Evolutionary conservation across 2,113 vertebrate species (phyloP).

Genomic region (Rhinolophus ferrumequinum): DNA sequence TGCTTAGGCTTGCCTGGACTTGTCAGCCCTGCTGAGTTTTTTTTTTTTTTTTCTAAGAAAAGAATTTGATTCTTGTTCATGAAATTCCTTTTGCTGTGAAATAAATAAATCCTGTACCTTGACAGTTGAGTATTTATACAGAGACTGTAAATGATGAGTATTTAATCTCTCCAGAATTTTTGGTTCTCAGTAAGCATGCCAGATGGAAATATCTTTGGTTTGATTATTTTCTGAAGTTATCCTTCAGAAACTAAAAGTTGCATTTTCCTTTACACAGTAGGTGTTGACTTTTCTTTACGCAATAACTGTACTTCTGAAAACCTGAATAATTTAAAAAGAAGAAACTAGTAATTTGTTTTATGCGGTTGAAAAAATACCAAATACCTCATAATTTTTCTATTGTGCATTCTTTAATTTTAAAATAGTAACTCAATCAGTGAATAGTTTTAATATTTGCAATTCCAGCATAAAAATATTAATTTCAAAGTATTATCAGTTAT

Average conservation of each 20-base stretch:
- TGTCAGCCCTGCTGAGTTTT: not conserved
- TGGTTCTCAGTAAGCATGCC: not conserved
- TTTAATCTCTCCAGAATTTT: slow-evolving; percentile 43
- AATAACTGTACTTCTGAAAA: not conserved
- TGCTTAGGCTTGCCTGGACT: not conserved
- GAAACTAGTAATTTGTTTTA: slow-evolving; percentile 68
- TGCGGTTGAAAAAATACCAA: slow-evolving; percentile 23
- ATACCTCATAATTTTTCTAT: slow-evolving; percentile 16
- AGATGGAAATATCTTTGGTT: slow-evolving; percentile 5
- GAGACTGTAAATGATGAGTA: not conserved
- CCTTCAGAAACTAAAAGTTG: slow-evolving; percentile 41
- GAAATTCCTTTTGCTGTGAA: not conserved
- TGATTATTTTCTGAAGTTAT: slow-evolving; percentile 6
- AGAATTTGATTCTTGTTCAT: slow-evolving; percentile 48
- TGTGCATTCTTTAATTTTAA: slow-evolving; percentile 57
- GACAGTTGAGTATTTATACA: slow-evolving; percentile 26
- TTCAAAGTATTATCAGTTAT: not conserved
- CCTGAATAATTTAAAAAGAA: slow-evolving; percentile 54
- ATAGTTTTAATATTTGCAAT: slow-evolving; percentile 28
- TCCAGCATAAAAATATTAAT: slow-evolving; percentile 25
- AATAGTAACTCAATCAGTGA: not conserved
- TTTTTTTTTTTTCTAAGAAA: slow-evolving; percentile 39
- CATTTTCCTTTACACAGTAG: not conserved
- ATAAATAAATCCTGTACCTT: slow-evolving; percentile 45
- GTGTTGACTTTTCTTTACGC: not conserved